Evolutionary conservation across 2,797 vertebrate species (phyloP).

Genomic region (Lagocephalus sceleratus): DNA sequence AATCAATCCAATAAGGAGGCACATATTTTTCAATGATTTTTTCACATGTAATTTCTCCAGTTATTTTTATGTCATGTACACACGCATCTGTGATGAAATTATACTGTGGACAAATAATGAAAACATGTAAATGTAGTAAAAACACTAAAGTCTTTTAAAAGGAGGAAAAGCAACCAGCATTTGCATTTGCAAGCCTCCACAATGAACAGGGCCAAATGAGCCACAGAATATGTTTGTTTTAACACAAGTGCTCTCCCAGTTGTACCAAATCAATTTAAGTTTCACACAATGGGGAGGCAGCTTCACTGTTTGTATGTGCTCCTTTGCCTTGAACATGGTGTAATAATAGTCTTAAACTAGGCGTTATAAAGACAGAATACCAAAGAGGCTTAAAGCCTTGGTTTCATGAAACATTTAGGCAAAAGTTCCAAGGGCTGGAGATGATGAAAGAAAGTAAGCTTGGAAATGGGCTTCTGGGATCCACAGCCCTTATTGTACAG

Average conservation of each 20-base stretch:
- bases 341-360: constrained; percentile 76
- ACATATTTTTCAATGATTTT: too few relatives aligned
- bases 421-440: constrained; percentile 80
- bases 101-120: background rate
- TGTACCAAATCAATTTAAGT: constrained; percentile 70
- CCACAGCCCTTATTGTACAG: constrained; percentile 94
- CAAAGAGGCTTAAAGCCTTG: constrained; percentile 81
- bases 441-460: constrained; percentile 84
- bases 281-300: constrained; percentile 59
- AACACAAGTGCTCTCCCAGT: constrained; percentile 64
- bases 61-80: too few relatives aligned
- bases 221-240: constrained; percentile 71
- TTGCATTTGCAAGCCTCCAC: constrained; percentile 53
- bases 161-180: constrained; percentile 31
- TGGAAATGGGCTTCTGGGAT: constrained; percentile 87
- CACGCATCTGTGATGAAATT: too few relatives aligned
- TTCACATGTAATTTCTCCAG: too few relatives aligned
- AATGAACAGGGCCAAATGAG: constrained; percentile 68
- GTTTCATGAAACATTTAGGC: constrained; percentile 86
- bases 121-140: constrained; percentile 19
- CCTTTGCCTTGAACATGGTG: constrained; percentile 63
- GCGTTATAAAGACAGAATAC: constrained; percentile 75
- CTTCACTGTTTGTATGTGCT: constrained; percentile 71
- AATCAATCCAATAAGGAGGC: too few relatives aligned
- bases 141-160: constrained; percentile 17